These are phyloP conservation scores for Macrosiphum euphorbiae DNA, from an alignment of 2,888 invertebrate species.

Conservation along the genomic window DNA sequence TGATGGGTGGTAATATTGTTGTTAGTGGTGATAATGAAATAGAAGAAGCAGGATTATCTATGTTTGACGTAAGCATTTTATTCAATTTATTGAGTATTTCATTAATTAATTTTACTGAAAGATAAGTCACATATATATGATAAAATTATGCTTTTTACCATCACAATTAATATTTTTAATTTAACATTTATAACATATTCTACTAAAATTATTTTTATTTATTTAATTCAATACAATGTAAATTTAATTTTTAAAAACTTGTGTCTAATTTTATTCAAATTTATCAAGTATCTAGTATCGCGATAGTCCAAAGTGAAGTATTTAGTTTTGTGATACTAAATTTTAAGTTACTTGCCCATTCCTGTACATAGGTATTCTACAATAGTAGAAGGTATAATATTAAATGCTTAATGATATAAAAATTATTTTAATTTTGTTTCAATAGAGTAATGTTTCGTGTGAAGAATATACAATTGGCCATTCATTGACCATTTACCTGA, in stretches of 20 bases:
- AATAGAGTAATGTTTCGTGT: too few relatives aligned
- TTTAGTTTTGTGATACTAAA: too few relatives aligned
- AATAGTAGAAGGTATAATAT: too few relatives aligned
- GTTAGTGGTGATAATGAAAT: not conserved
- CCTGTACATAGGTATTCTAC: too few relatives aligned
- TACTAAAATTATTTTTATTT: not conserved
- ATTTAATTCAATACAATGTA: not conserved
- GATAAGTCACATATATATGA: not conserved
- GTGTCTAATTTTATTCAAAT: not conserved
- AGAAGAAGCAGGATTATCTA: not conserved
- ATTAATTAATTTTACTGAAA: not conserved
- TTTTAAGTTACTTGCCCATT: too few relatives aligned
- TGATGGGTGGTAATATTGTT: conserved; percentile 31
- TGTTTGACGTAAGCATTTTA: not conserved
- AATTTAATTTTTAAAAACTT: not conserved
- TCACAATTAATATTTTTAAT: too few relatives aligned
- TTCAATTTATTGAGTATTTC: not conserved
- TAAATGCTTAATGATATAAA: too few relatives aligned
- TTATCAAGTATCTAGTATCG: not conserved
- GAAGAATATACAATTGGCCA: too few relatives aligned
- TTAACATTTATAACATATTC: too few relatives aligned
- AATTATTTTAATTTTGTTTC: too few relatives aligned
- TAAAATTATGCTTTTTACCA: not conserved
- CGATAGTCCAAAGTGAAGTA: not conserved
- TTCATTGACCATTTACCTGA: too few relatives aligned